phyloP scores from a whole-genome alignment of 2,888 invertebrate genomes.

The Cantharis rufa region DNA sequence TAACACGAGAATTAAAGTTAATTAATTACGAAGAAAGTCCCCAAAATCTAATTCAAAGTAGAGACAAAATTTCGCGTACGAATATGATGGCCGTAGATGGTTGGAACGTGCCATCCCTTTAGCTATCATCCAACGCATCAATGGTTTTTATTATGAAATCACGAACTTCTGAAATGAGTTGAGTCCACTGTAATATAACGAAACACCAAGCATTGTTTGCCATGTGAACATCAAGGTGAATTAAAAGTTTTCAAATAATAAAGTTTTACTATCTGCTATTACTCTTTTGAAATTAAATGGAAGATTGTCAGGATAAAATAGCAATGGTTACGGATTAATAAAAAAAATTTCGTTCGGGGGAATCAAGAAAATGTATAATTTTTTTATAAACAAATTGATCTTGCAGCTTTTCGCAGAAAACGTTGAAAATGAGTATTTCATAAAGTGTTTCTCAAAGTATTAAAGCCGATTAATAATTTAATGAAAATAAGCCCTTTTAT shows the following conservation, averaged over 20 bases:
- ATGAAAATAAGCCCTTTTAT: neutral
- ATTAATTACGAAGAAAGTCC: neutral
- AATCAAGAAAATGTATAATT: neutral
- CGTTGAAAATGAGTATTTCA: neutral
- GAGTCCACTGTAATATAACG: neutral
- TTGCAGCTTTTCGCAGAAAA: neutral
- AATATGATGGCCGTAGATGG: constrained; percentile 27
- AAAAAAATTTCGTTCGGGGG: neutral
- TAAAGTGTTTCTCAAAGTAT: neutral
- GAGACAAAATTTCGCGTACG: constrained; percentile 14
- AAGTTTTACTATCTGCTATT: neutral
- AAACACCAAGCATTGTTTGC: constrained; percentile 2
- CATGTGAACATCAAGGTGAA: constrained; percentile 1
- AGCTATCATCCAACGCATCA: constrained; percentile 39
- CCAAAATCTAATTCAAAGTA: neutral
- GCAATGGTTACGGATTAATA: neutral
- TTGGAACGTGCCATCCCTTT: constrained; percentile 34
- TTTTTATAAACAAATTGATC: neutral
- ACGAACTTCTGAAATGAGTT: constrained; percentile 3
- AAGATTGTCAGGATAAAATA: neutral
- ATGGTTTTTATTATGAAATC: constrained; percentile 35
- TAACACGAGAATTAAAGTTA: neutral
- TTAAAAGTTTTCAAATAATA: neutral
- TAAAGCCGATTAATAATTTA: neutral
- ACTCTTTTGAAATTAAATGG: neutral